Evolutionary conservation across 2,797 vertebrate genomes (phyloP).

Genomic region (Sebastes cheni): DNA sequence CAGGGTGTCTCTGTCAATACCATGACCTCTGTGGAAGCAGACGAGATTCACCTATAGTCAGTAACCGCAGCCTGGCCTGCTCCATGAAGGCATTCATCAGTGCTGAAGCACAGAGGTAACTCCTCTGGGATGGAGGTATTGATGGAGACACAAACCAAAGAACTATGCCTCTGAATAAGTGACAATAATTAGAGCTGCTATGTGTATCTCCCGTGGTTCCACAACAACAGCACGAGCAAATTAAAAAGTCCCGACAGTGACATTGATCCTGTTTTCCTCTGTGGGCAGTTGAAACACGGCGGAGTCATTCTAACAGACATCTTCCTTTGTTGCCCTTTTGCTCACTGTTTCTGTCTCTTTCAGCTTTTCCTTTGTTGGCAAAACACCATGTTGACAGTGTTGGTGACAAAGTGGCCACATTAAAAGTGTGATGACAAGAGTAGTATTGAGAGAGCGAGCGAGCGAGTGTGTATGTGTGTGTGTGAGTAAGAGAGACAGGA

Average conservation of each 20-base stretch:
- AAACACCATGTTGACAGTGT: slow-evolving; percentile 31
- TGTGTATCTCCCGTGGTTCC: slow-evolving; percentile 54
- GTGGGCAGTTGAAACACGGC: slow-evolving; percentile 43
- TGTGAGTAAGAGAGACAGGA: slow-evolving; percentile 40
- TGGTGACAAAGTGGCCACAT: slow-evolving; percentile 52
- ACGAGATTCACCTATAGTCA: slow-evolving; percentile 43
- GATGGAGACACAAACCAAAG: slow-evolving; percentile 36
- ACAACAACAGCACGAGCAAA: slow-evolving; percentile 62
- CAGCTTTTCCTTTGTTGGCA: slow-evolving; percentile 15
- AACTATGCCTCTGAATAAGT: slow-evolving; percentile 56
- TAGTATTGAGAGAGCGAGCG: slow-evolving; percentile 8
- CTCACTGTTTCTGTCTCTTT: slow-evolving; percentile 27
- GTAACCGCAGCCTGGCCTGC: slow-evolving; percentile 7
- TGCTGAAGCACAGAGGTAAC: slow-evolving; percentile 11
- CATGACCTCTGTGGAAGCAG: slow-evolving; percentile 59
- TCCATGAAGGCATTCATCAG: slow-evolving; percentile 34
- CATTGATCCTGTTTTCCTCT: slow-evolving; percentile 68
- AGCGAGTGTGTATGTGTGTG: background rate
- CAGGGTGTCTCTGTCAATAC: slow-evolving; percentile 66
- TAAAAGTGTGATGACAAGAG: slow-evolving; percentile 47
- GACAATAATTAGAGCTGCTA: slow-evolving; percentile 67
- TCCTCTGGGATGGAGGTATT: slow-evolving; percentile 37
- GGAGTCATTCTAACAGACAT: slow-evolving; percentile 55
- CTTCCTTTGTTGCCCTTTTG: slow-evolving; percentile 57
- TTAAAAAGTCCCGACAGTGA: slow-evolving; percentile 68